A percentile compares a stretch with the other conserved stretches of the same genome.
Conservation (phyloP, 2,888 invertebrate genomes). For the Dendrolimus pini region DNA sequence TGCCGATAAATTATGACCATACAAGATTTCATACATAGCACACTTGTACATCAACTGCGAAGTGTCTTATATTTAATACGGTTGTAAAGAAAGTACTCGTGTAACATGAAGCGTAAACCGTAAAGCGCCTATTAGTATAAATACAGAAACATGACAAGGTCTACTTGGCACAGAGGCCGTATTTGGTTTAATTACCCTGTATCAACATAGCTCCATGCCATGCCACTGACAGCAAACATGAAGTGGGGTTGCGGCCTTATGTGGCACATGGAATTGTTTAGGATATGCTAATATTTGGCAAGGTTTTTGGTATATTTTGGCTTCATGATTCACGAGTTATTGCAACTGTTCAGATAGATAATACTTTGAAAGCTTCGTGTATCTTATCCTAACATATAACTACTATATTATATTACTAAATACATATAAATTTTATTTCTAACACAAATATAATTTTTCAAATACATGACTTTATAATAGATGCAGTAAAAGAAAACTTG, state of each 20-base stretch:
- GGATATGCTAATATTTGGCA: conserved; percentile 34
- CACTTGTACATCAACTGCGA: too few species aligned
- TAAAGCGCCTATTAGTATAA: conserved; percentile 10
- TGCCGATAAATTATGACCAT: too few species aligned
- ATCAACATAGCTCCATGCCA: conserved; percentile 25
- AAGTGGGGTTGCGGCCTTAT: conserved; percentile 17
- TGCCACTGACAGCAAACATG: conserved; percentile 17
- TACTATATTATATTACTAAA: too few species aligned
- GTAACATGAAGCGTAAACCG: conserved; percentile 4
- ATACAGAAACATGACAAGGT: conserved; percentile 11
- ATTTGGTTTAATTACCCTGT: conserved; percentile 43
- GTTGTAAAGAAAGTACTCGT: not conserved
- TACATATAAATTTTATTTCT: too few species aligned
- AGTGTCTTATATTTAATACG: too few species aligned
- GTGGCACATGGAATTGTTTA: conserved; percentile 28
- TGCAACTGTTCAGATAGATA: conserved; percentile 12
- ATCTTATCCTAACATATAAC: too few species aligned
- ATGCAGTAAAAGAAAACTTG: too few species aligned
- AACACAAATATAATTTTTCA: too few species aligned
- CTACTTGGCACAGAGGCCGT: conserved; percentile 12
- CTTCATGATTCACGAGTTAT: conserved; percentile 20
- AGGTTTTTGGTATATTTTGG: conserved; percentile 32
- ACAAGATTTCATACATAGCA: too few species aligned
- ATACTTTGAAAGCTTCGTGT: too few species aligned
- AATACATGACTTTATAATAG: too few species aligned